Evolutionary conservation across 2,888 invertebrate genomes (phyloP), one percentile per base, ranked within the genome.

Genomic region (Branchipolynoe longqiensis): DNA sequence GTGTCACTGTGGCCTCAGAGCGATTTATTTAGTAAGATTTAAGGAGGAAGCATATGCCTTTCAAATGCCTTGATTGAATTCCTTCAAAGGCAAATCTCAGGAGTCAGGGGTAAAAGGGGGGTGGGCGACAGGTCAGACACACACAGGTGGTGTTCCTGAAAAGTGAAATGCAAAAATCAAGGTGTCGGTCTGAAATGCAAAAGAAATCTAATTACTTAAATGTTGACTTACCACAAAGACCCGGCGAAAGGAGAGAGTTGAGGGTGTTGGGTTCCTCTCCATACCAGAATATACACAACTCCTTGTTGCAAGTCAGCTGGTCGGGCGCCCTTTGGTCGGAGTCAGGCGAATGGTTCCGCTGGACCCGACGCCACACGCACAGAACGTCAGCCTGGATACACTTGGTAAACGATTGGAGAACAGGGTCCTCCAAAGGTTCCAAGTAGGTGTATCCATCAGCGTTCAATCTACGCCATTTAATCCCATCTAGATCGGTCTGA

Each of bases 281-380:
- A 95, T 99, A 99, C 99, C 99, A 99, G 95, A 99, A 99, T 94
- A 99, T 97, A 99, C 99, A 99, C 88, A 99, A 96, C 94, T 99
- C 99, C 95, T 99, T 99, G 84, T 90, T 90, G 86, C 90, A 92
- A 22, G 85, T 87, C 64, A 86, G 86, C 41, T 85, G 85, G 41
- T 96, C 93, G 96, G 96, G 91, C 97, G 95, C 91, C 97, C 96
- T 91, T 97, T 95, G 89, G 94, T 94, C 94, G 91, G 93, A 62
- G n/a, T n/a, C n/a, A n/a, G n/a, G n/a, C n/a, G n/a, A n/a, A n/a
- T n/a, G n/a, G 73, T 59, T 64, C 33, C 82, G 89, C 74, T 89
- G 91, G 90, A 97, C 97, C 91, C 98, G 96, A 93, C 99, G 96
- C 99, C 99, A 99, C 92, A 99, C 98, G 95, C 98, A 98, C 93